These are phyloP conservation scores for Prionchulus punctatus DNA, from an alignment of 2,888 invertebrate species.

Conservation along the genomic window DNA sequence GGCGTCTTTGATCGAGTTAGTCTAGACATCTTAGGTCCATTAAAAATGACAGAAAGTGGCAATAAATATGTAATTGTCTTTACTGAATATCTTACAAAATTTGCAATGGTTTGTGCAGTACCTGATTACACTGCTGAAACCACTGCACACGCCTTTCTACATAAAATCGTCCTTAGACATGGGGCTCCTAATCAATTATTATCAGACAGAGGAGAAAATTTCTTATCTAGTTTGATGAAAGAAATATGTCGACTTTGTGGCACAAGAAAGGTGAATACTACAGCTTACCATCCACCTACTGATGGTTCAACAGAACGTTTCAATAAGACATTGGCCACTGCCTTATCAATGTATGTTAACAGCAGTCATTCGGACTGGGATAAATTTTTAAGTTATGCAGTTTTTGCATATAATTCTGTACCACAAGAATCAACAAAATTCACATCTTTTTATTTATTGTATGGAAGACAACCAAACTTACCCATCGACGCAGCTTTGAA, in stretches of 20 bases:
- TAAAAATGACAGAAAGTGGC: background rate
- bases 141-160: background rate
- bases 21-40: background rate
- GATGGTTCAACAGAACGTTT: background rate
- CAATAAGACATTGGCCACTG: background rate
- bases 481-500: background rate
- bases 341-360: background rate
- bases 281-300: background rate
- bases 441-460: background rate
- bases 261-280: background rate
- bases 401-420: background rate
- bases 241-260: background rate
- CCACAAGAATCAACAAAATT: background rate
- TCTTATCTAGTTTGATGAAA: background rate
- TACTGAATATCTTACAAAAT: slow-evolving; percentile 4
- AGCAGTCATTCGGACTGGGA: background rate
- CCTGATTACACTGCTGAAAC: background rate
- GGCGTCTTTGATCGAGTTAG: background rate
- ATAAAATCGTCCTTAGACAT: background rate
- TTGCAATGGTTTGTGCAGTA: background rate
- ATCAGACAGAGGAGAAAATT: background rate
- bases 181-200: background rate
- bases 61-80: slow-evolving; percentile 8
- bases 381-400: background rate
- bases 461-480: background rate